phyloP scores from a whole-genome alignment of 2,113 vertebrate genomes.

The Isurus oxyrinchus region DNA sequence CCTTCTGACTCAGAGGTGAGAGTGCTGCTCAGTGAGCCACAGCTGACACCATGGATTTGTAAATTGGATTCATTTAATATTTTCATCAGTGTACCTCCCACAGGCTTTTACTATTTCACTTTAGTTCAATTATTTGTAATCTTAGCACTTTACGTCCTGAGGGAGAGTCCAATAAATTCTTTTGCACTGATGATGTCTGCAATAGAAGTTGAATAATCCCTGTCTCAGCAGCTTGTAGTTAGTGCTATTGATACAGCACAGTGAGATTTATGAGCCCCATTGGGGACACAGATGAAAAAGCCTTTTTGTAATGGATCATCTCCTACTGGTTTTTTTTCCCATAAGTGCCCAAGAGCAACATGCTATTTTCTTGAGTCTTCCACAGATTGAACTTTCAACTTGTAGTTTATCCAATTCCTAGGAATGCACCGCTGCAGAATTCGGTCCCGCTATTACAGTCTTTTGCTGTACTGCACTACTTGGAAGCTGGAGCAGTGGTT shows the following conservation, averaged over 20 bases:
- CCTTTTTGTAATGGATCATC: not conserved
- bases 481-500: not conserved
- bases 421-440: not conserved
- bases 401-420: not conserved
- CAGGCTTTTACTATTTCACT: not conserved
- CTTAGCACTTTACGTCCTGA: not conserved
- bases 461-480: not conserved
- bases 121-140: conserved; percentile 1
- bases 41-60: not conserved
- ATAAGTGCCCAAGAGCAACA: not conserved
- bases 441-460: not conserved
- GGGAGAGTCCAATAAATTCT: not conserved
- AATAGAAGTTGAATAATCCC: not conserved
- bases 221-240: not conserved
- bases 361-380: not conserved
- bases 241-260: not conserved
- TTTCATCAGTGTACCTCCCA: not conserved
- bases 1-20: not conserved
- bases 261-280: not conserved
- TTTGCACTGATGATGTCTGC: not conserved
- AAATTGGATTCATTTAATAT: not conserved
- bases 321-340: not conserved
- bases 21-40: not conserved
- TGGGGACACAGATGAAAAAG: not conserved
- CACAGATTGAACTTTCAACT: not conserved